Percentiles rank a stretch among this genome's conserved stretches.
phyloP scores from a whole-genome alignment of 2,113 vertebrate genomes.

The Tetrax tetrax region DNA sequence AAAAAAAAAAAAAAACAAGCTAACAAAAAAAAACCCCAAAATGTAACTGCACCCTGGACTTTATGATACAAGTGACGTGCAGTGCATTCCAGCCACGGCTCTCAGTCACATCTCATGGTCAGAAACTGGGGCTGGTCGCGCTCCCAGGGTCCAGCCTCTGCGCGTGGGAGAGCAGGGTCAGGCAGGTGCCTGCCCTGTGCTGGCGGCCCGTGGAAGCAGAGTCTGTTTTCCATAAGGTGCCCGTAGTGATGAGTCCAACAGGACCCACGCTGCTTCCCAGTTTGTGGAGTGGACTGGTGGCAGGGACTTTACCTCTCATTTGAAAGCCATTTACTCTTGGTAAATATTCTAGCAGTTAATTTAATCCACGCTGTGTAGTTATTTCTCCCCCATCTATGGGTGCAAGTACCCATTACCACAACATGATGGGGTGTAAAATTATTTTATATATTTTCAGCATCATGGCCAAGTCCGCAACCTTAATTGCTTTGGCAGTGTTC shows the following conservation, averaged over 20 bases:
- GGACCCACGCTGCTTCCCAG: neutral
- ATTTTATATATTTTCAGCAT: slow-evolving; percentile 41
- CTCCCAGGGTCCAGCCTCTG: neutral
- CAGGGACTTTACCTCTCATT: neutral
- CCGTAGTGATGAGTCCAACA: accelerated
- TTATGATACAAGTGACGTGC: neutral
- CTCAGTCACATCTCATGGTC: neutral
- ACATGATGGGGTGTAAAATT: neutral
- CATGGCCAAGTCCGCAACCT: slow-evolving; percentile 53
- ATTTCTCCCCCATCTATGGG: neutral
- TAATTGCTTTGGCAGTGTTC: slow-evolving; percentile 72
- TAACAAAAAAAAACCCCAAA: neutral
- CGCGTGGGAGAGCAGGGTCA: neutral
- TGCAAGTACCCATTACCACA: neutral
- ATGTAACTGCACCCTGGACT: neutral
- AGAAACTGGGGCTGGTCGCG: neutral
- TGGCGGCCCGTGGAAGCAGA: neutral
- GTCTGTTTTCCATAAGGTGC: neutral
- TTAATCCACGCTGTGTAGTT: neutral
- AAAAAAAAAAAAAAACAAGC: neutral
- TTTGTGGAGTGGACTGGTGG: neutral
- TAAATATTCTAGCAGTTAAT: neutral
- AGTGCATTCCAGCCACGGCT: neutral
- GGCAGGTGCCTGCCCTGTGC: neutral
- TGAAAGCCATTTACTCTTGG: neutral